Conservation (phyloP, 2,113 vertebrate species). For the Nycticryphes semicollaris region DNA sequence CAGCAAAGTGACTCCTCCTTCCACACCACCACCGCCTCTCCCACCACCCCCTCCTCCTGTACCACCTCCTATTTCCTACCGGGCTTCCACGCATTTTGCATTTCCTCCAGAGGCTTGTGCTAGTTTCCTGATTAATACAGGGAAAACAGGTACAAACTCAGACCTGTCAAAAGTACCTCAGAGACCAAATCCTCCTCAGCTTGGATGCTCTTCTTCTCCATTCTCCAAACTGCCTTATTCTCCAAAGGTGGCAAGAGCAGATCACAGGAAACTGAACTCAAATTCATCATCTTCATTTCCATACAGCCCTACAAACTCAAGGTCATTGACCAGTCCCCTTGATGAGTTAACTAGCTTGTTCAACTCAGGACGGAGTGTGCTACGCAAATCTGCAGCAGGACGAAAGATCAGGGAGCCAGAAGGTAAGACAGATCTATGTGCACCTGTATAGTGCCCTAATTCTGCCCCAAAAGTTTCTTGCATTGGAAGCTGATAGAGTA, state of each 20-base stretch:
- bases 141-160: slow-evolving; percentile 69
- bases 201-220: slow-evolving; percentile 73
- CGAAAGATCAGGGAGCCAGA: slow-evolving; percentile 88
- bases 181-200: slow-evolving; percentile 72
- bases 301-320: slow-evolving; percentile 84
- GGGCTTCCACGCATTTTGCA: slow-evolving; percentile 84
- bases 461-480: neutral
- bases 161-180: slow-evolving; percentile 75
- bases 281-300: slow-evolving; percentile 82
- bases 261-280: slow-evolving; percentile 81
- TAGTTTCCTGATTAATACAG: slow-evolving; percentile 71
- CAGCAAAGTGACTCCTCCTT: slow-evolving; percentile 84
- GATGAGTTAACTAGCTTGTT: slow-evolving; percentile 94
- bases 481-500: neutral
- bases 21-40: slow-evolving; percentile 81
- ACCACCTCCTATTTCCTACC: slow-evolving; percentile 73
- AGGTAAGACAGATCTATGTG: slow-evolving; percentile 64
- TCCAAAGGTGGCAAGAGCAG: slow-evolving; percentile 82
- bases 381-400: slow-evolving; percentile 88
- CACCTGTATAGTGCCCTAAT: neutral
- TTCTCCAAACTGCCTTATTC: slow-evolving; percentile 76
- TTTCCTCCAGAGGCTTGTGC: slow-evolving; percentile 83
- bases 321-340: slow-evolving; percentile 89
- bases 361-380: slow-evolving; percentile 88
- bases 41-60: slow-evolving; percentile 65